Evolutionary conservation across 2,797 vertebrate species (phyloP).

Genomic region (Kryptopterus vitreolus): DNA sequence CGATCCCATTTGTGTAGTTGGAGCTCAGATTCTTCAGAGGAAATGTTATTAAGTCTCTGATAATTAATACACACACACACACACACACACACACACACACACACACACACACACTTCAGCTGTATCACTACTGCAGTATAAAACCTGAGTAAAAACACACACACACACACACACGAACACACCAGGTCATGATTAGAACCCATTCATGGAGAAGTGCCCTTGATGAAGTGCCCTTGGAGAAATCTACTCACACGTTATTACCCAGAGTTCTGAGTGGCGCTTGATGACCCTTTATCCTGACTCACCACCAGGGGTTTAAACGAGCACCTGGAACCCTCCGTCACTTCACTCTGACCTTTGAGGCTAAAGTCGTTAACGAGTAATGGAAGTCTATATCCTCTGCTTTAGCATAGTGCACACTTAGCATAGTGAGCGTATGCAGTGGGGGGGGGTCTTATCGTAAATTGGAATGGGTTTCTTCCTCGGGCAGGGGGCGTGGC

Average conservation of each 20-base stretch:
- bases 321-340: not conserved
- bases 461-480: too few species aligned
- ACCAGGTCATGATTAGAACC: not conserved
- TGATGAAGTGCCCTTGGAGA: not conserved
- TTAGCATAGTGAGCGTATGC: too few species aligned
- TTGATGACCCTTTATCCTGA: not conserved
- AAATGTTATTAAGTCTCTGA: constrained; percentile 26
- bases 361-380: not conserved
- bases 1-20: constrained; percentile 30
- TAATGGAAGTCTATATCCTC: not conserved
- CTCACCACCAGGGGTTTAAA: not conserved
- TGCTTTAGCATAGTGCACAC: not conserved
- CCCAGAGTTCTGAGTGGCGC: not conserved
- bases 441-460: too few species aligned
- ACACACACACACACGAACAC: not conserved
- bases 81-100: not conserved
- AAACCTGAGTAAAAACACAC: not conserved
- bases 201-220: not conserved
- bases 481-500: too few species aligned
- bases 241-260: not conserved
- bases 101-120: not conserved
- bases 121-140: not conserved
- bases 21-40: constrained; percentile 4
- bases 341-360: not conserved
- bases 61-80: constrained; percentile 3